Conservation (phyloP, 2,113 vertebrate species). For the Bombycilla garrulus region DNA sequence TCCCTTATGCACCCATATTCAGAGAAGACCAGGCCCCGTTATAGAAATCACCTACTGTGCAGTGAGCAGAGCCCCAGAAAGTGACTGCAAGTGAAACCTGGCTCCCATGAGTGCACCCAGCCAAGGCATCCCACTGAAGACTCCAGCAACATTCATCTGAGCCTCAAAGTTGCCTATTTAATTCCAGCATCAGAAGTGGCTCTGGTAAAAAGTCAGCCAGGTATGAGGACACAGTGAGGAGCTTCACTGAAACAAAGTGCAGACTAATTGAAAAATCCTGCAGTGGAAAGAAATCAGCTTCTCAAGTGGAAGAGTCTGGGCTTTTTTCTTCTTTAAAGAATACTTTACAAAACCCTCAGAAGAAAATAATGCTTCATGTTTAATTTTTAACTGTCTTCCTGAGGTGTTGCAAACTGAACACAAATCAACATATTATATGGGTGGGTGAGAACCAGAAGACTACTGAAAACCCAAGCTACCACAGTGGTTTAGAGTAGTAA, state of each 20-base stretch:
- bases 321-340: neutral
- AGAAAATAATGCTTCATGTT: neutral
- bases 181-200: neutral
- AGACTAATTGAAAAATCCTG: neutral
- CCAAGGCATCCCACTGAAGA: neutral
- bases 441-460: neutral
- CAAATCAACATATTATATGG: slow-evolving; percentile 1
- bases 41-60: neutral
- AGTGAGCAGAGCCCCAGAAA: neutral
- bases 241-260: neutral
- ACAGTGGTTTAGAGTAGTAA: neutral
- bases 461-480: neutral
- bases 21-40: neutral
- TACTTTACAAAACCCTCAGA: neutral
- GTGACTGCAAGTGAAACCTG: neutral
- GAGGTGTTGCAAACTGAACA: neutral
- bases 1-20: neutral
- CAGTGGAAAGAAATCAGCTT: neutral
- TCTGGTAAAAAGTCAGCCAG: neutral
- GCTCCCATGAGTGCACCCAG: rapidly evolving
- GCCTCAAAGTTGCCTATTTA: neutral
- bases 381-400: slow-evolving; percentile 29
- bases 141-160: neutral
- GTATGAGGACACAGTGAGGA: neutral
- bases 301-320: neutral